Percentiles rank a stretch among this genome's conserved stretches.
Evolutionary conservation across 2,113 vertebrate genomes (phyloP).

Genomic region (Heteronetta atricapilla): DNA sequence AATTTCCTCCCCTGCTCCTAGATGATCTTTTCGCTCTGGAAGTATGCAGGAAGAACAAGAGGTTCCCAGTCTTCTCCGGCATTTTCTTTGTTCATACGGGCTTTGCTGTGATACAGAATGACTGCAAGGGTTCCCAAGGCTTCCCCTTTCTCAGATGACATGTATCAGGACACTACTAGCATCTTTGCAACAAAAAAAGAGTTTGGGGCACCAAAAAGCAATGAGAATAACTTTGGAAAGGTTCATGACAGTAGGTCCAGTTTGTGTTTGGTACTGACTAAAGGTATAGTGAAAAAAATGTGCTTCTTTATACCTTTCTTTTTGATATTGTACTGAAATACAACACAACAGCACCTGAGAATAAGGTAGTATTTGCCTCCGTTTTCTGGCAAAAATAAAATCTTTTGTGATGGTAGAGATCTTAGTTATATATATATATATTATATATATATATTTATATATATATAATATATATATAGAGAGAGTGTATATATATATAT

Average conservation of each 20-base stretch:
- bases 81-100: background rate
- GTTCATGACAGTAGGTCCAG: background rate
- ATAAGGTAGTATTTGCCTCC: background rate
- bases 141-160: background rate
- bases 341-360: background rate
- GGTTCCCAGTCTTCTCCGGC: background rate
- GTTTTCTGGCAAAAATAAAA: background rate
- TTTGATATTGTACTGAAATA: background rate
- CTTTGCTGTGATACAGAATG: fast-evolving
- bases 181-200: background rate
- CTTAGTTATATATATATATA: too few relatives aligned
- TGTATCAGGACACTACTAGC: fast-evolving
- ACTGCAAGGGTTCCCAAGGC: background rate
- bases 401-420: background rate
- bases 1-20: background rate
- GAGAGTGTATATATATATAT: too few relatives aligned
- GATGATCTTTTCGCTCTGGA: background rate
- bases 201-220: background rate
- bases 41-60: background rate
- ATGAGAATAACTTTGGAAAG: background rate
- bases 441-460: too few relatives aligned
- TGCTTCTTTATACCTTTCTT: background rate
- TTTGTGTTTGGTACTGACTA: background rate
- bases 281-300: background rate
- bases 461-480: too few relatives aligned